Evolutionary conservation across 2,888 invertebrate genomes (phyloP).

Genomic region (Philhelius pedissequus): DNA sequence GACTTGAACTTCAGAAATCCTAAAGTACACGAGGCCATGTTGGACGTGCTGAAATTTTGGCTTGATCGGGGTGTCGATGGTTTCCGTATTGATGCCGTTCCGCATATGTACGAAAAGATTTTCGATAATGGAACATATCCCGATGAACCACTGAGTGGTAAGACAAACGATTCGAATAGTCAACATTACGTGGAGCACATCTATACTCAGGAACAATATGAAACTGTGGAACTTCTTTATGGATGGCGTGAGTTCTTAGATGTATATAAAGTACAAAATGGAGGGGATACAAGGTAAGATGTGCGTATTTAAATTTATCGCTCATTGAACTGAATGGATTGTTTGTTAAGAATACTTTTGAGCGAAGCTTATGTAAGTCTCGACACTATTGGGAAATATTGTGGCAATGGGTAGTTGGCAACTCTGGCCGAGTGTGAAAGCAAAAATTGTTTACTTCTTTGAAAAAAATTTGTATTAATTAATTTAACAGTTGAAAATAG

Average conservation of each 20-base stretch:
- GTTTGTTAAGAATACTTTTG: slow-evolving; percentile 79
- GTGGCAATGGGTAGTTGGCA: too few relatives aligned
- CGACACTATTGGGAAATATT: slow-evolving; percentile 81
- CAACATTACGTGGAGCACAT: slow-evolving; percentile 78
- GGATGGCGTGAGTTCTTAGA: slow-evolving; percentile 82
- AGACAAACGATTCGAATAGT: neutral
- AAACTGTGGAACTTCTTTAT: slow-evolving; percentile 81
- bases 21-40: slow-evolving; percentile 83
- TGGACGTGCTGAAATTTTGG: slow-evolving; percentile 85
- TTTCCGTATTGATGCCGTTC: slow-evolving; percentile 85
- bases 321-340: neutral
- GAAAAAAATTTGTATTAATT: too few relatives aligned
- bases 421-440: too few relatives aligned
- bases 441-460: too few relatives aligned
- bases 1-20: slow-evolving; percentile 89
- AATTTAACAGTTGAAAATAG: too few relatives aligned
- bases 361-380: slow-evolving; percentile 82
- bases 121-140: slow-evolving; percentile 72
- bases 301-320: neutral
- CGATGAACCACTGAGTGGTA: slow-evolving; percentile 80
- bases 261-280: slow-evolving; percentile 73
- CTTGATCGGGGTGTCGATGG: slow-evolving; percentile 87
- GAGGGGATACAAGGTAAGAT: slow-evolving; percentile 74
- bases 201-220: slow-evolving; percentile 83
- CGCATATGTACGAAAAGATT: slow-evolving; percentile 80